Evolutionary conservation across 2,113 vertebrate species (phyloP), one percentile per base, ranked within the genome.

Genomic region (Microcebus griseorufus): DNA sequence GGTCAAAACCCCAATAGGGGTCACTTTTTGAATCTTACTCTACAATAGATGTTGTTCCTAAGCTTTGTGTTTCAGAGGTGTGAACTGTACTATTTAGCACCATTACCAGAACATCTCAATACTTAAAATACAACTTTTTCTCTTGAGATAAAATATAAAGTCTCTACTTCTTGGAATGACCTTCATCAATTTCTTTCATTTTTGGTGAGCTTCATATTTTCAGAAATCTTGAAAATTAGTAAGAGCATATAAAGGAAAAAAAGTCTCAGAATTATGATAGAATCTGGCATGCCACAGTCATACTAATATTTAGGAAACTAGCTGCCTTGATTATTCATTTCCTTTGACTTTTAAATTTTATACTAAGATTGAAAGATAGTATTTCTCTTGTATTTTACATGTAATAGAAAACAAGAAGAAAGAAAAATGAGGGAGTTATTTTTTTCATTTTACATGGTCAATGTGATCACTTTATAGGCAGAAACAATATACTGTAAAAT

Each of bases 291-390:
- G 67, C 22, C 83, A 55, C 42, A 84, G 60, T 27, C 12, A 76
- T 32, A 58, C 25, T 75, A 9, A 34, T 62, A 23, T 75, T 85
- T 72, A 85, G 55, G 25, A 20, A 69, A 34, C 32, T 42, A 22
- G 6, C 34, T 87, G 7, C 62, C 37, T 91, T 82, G 27, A 69
- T 73, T 65, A 53, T 69, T 90, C 79, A 42, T 73, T 83, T 45
- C 51, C 51, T 79, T 91, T 69, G 23, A 79, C 32, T 90, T 87
- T 78, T 90, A 92, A 96, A 10, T 90, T 97, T 95, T 90, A 58
- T 37, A 83, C 6, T 45, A 80, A 88, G 5, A 82, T 70, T 64
- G 51, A 25, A 69, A 93, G 82, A 51, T 32, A 86, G 9, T 58
- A 45, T 39, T 22, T 82, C 27, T n/a, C 27, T 85, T 81, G 4